phyloP scores from a whole-genome alignment of 1,140 invertebrate genomes.

The Anastrepha obliqua region DNA sequence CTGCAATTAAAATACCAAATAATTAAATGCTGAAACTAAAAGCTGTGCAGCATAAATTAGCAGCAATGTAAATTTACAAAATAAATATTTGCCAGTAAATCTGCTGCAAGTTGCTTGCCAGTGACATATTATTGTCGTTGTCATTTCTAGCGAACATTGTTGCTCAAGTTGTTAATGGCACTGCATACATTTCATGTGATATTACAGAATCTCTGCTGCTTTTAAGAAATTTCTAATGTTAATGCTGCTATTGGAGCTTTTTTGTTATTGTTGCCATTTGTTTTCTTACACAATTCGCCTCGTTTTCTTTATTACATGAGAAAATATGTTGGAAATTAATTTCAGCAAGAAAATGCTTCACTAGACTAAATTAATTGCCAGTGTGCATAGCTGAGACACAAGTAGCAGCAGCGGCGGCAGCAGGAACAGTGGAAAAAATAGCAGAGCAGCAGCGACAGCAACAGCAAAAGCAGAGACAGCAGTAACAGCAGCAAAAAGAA shows the following conservation, averaged over 20 bases:
- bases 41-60: neutral
- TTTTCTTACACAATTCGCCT: conserved; percentile 37
- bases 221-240: neutral
- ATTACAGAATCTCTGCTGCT: neutral
- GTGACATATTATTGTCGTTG: neutral
- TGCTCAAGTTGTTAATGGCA: conserved; percentile 26
- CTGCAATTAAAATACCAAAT: neutral
- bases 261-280: neutral
- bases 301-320: conserved; percentile 3
- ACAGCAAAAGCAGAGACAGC: neutral
- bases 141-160: neutral
- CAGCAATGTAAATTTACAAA: neutral
- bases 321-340: conserved; percentile 52
- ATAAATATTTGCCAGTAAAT: conserved; percentile 26
- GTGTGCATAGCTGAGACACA: neutral
- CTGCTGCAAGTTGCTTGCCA: neutral
- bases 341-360: conserved; percentile 48
- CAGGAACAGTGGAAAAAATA: neutral
- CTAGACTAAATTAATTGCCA: conserved; percentile 50
- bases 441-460: neutral
- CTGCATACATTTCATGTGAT: neutral
- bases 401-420: neutral
- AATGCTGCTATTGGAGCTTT: neutral
- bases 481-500: neutral
- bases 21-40: neutral